Evolutionary conservation across 2,888 invertebrate species (phyloP).

Genomic region (Athalia cordata): DNA sequence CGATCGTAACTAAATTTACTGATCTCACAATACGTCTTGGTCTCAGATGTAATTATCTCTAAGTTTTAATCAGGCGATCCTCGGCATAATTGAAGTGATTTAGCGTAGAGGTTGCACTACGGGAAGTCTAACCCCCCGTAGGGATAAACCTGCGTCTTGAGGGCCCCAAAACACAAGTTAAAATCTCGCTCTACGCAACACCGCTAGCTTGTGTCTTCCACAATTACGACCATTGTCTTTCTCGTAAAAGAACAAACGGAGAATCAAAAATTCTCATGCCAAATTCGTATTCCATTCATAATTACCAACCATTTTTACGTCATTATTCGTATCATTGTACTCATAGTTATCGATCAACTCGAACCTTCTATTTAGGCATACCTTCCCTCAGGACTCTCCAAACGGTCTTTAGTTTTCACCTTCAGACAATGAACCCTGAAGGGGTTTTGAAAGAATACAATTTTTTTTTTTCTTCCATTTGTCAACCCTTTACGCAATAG

Average conservation of each 20-base stretch:
- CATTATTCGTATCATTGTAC: constrained; percentile 28
- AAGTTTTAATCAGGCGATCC: constrained; percentile 59
- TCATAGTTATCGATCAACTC: neutral
- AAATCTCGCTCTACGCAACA: neutral
- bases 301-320: constrained; percentile 8
- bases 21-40: constrained; percentile 42
- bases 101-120: constrained; percentile 60
- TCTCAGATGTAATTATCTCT: constrained; percentile 59
- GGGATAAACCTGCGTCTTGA: constrained; percentile 55
- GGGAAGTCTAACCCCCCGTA: constrained; percentile 60
- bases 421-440: too few species aligned
- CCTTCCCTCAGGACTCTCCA: too few species aligned
- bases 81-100: constrained; percentile 63
- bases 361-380: neutral
- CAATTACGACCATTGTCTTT: constrained; percentile 42
- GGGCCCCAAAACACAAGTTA: constrained; percentile 16
- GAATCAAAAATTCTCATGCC: neutral
- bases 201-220: constrained; percentile 3
- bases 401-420: too few species aligned
- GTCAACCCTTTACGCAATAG: too few species aligned
- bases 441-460: too few species aligned
- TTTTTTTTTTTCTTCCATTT: too few species aligned
- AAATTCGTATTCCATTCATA: constrained; percentile 13
- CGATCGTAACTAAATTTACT: constrained; percentile 36
- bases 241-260: too few species aligned